These are phyloP conservation scores for Caenorhabditis sp. DNA, from an alignment of 2,888 invertebrate species.

Conservation along the genomic window DNA sequence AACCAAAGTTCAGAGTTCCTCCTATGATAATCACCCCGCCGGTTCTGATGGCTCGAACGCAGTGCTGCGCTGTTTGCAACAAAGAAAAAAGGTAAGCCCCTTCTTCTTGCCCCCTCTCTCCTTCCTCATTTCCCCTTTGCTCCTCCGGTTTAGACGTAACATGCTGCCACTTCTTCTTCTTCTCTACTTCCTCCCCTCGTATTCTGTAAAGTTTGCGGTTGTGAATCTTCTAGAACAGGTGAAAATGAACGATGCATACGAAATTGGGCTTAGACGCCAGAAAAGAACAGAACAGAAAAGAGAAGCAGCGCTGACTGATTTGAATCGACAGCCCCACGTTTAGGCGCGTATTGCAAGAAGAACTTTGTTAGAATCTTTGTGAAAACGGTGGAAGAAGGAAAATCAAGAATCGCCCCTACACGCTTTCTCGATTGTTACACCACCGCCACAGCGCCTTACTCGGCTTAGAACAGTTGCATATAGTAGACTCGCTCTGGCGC, in stretches of 20 bases:
- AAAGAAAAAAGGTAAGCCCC: constrained; percentile 62
- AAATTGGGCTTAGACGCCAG: constrained; percentile 32
- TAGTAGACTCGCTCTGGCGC: neutral
- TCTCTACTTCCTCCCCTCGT: constrained; percentile 6
- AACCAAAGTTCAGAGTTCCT: constrained; percentile 43
- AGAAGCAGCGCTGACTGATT: constrained; percentile 35
- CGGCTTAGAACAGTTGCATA: neutral
- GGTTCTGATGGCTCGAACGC: constrained; percentile 63
- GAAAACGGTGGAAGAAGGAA: neutral
- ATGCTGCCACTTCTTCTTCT: constrained; percentile 26
- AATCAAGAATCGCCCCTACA: constrained; percentile 3
- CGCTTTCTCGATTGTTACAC: neutral
- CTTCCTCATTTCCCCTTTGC: constrained; percentile 22
- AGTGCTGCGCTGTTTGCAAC: constrained; percentile 66
- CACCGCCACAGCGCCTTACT: neutral
- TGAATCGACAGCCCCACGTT: constrained; percentile 42
- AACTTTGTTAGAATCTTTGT: constrained; percentile 3
- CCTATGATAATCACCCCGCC: constrained; percentile 72
- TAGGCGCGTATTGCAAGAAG: constrained; percentile 14
- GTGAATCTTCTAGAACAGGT: constrained; percentile 12
- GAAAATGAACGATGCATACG: constrained; percentile 48
- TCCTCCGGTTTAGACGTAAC: constrained; percentile 10
- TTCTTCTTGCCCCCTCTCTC: constrained; percentile 11
- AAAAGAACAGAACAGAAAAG: neutral
- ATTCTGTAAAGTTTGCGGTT: neutral